phyloP scores from a whole-genome alignment of 1,140 invertebrate genomes.

The Eriosoma lanigerum region DNA sequence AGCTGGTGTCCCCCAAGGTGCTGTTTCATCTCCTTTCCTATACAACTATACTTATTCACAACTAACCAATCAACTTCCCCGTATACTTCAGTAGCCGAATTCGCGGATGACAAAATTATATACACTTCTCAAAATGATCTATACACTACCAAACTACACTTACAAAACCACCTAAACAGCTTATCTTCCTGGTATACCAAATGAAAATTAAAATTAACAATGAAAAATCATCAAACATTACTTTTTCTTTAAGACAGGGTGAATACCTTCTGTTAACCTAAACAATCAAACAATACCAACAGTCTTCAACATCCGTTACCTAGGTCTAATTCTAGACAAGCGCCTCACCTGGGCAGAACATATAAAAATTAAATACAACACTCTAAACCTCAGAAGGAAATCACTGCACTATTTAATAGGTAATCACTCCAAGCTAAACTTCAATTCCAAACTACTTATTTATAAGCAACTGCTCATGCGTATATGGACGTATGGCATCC shows the following conservation, averaged over 20 bases:
- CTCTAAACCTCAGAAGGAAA: constrained; percentile 30
- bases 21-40: constrained; percentile 16
- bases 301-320: too few species aligned
- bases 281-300: too few species aligned
- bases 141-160: constrained; percentile 52
- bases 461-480: not conserved
- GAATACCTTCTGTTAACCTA: constrained; percentile 1
- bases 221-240: constrained; percentile 37
- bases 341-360: too few species aligned
- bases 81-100: constrained; percentile 20
- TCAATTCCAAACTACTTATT: not conserved
- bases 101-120: constrained; percentile 53
- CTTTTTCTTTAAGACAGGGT: constrained; percentile 29
- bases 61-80: constrained; percentile 6
- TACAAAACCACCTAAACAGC: constrained; percentile 54
- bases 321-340: too few species aligned
- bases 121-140: constrained; percentile 51
- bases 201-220: constrained; percentile 57
- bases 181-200: constrained; percentile 55
- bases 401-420: not conserved
- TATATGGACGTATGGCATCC: not conserved
- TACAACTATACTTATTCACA: constrained; percentile 26
- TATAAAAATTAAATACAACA: too few species aligned
- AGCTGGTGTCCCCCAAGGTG: not conserved
- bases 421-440: not conserved